Base-by-base conservation (phyloP, 2,888 invertebrate species). In the Polydrusus pterygomalis region DNA sequence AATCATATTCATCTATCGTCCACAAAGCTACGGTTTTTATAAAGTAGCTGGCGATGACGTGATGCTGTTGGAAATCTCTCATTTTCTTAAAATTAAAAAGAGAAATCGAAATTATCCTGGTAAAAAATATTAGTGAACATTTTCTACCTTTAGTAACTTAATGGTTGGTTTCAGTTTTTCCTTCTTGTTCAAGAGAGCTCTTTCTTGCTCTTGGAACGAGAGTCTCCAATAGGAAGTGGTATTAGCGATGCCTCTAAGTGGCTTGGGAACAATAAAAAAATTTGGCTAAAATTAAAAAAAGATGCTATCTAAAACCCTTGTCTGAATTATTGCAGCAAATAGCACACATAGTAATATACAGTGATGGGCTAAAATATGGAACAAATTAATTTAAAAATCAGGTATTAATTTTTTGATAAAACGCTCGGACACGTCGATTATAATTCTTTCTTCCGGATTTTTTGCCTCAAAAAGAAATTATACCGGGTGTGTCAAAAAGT, bases 121-220 rank as follows among this genome's bases (percentile, higher is more conserved):
- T n/a, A n/a, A n/a, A n/a, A n/a, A n/a, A n/a, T n/a, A n/a, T n/a
- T 34, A 34, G 10, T 43, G n/a, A n/a, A 43, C 43, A 43, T n/a
- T 45, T 17, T 70, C 20, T 70, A 83, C 84, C 80, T 85, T 85
- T 67, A 90, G 87, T 84, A 90, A 79, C 83, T 88, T 85, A 25
- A 90, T 87, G 7, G 88, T 87, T 17, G 85, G 87, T 82, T 90
- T 90, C 65, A 90, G 80, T 18, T 85, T 85, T 45, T 86, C 82
- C 78, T 87, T 87, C 17, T 88, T 88, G 73, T 88, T 86, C 68
- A 91, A 87, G 77, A 90, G 81, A 34, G 89, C 87, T 25, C 88
- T 87, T 82, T 91, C 91, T 77, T 89, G 89, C 67, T 89, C 88
- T 78, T 90, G 91, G 83, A 91, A 91, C 10, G 90, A 90, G n/a